Conservation (phyloP, 2,888 invertebrate species). For the Conus canariensis region DNA sequence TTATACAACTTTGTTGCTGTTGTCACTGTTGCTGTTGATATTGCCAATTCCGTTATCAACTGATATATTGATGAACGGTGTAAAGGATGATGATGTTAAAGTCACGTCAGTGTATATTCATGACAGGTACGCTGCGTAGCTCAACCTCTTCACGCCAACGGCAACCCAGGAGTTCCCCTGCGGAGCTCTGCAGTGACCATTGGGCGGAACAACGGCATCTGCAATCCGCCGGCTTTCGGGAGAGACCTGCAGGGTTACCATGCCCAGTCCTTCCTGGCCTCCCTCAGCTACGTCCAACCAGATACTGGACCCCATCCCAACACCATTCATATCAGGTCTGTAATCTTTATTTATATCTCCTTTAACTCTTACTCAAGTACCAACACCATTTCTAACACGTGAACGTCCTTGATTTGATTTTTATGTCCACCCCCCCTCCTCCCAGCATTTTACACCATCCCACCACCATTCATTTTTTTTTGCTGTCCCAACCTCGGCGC, state of each 20-base stretch:
- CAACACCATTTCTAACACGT: background rate
- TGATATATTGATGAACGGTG: too few relatives aligned
- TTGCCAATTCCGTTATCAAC: too few relatives aligned
- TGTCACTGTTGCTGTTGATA: too few relatives aligned
- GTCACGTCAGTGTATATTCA: too few relatives aligned
- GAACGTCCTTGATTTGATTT: too few relatives aligned
- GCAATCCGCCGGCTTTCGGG: slow-evolving; percentile 67
- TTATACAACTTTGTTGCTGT: too few relatives aligned
- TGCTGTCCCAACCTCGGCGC: too few relatives aligned
- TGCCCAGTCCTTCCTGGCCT: slow-evolving; percentile 78
- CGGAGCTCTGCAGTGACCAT: slow-evolving; percentile 75
- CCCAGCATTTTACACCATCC: too few relatives aligned
- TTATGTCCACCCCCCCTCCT: too few relatives aligned
- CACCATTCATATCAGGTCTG: slow-evolving; percentile 76
- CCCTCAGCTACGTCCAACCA: slow-evolving; percentile 73
- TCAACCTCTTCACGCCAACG: slow-evolving; percentile 73
- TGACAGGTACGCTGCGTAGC: slow-evolving; percentile 76
- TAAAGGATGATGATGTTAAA: too few relatives aligned
- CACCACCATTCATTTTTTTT: too few relatives aligned
- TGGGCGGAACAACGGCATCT: slow-evolving; percentile 72
- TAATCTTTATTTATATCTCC: slow-evolving; percentile 63
- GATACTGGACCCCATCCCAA: slow-evolving; percentile 75
- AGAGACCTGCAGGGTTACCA: slow-evolving; percentile 65
- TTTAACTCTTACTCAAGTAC: slow-evolving; percentile 47
- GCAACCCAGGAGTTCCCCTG: slow-evolving; percentile 74